Conservation (phyloP, 2,113 vertebrate species). For the Chlorocebus sabaeus region DNA sequence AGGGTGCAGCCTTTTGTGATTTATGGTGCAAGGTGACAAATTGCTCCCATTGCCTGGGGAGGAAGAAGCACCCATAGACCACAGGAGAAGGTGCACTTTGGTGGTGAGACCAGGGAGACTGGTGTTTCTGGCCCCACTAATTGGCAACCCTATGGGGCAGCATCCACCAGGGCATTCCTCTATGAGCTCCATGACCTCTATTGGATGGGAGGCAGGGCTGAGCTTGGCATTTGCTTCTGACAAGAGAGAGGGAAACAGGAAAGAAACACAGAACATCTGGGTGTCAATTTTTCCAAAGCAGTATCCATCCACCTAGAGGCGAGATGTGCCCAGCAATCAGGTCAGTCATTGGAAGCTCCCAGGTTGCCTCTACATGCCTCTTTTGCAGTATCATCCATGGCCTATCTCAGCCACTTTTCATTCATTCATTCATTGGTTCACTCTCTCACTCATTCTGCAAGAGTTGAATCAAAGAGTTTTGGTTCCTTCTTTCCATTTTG, state of each 20-base stretch:
- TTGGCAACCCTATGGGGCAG: too few species aligned
- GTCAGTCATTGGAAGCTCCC: not conserved
- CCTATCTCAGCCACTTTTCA: not conserved
- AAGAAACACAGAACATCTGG: not conserved
- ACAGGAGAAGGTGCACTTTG: not conserved
- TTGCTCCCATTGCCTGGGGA: not conserved
- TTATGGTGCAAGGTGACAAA: not conserved
- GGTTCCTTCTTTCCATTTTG: not conserved
- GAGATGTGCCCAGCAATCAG: not conserved
- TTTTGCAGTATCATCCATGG: not conserved
- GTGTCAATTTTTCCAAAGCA: not conserved
- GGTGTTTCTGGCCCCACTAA: not conserved
- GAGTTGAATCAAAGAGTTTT: not conserved
- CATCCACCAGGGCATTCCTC: not conserved
- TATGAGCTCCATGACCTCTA: not conserved
- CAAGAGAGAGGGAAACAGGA: not conserved
- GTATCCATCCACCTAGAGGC: not conserved
- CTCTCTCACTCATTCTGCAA: not conserved
- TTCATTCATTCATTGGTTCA: not conserved
- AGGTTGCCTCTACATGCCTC: not conserved
- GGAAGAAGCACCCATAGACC: not conserved
- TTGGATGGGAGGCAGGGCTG: not conserved
- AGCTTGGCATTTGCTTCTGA: not conserved
- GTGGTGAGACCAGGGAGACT: not conserved
- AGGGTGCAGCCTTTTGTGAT: not conserved